Evolutionary conservation across 1,140 invertebrate species (phyloP), one percentile per base, ranked within the genome.

Genomic region (Charaxes varanes): DNA sequence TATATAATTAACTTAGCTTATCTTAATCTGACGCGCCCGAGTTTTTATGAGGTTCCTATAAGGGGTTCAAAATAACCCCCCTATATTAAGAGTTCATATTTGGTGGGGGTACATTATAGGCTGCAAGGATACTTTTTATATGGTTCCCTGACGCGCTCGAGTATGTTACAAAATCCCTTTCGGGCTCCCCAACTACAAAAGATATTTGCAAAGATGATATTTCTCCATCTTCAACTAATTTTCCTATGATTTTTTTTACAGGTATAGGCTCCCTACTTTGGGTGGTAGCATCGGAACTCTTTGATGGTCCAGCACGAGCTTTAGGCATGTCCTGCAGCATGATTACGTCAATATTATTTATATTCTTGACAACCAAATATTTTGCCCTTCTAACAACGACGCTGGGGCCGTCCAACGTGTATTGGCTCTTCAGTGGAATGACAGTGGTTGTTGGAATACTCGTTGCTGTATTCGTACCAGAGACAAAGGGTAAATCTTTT

Each of bases 401-500:
- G 0, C 18, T 44, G 8, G 52, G 52, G 4, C 21, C 6, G 31
- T 11, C 15, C 1, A 38, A 31, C 0, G 34, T 34, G 2, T 62
- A 56, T 34, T 59, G 36, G 40, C 28, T 53, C 1, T 60, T 36
- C 15, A 10, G 42, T 8, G 38, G 8, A 2, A 8, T 37, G 0
- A 52, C 44, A 11, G 18, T 21, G 2, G 6, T 55, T 2, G 32
- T 36, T 6, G 7, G 15, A 11, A 6, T 49, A 6, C 55, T 49
- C 10, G 32, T 53, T 3, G 6, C 17, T 1, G 44, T 45, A 6
- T 42, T 17, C 21, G 18, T 54, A 11, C 52, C 52, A 2, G 52
- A 54, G 18, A 54, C 52, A 3, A 54, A 54, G 11, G 52, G 52
- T 13, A 54, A 50, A 11, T 33, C 22, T 16, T 46, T 54, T 30